Evolutionary conservation across 2,888 invertebrate species (phyloP).

Genomic region (Orthosia gothica): DNA sequence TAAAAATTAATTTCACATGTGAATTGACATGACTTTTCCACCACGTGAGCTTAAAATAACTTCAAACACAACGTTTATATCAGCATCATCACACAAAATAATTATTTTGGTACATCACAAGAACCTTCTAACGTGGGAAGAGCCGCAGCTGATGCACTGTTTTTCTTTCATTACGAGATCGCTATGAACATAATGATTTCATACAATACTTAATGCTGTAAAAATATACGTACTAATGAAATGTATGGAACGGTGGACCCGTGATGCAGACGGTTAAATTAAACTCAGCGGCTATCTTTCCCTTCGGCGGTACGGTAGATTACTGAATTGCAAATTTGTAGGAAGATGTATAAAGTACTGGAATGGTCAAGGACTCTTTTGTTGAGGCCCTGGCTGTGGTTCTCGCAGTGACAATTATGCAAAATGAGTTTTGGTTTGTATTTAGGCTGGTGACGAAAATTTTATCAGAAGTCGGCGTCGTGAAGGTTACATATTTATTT

Average conservation of each 20-base stretch:
- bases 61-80: constrained; percentile 22
- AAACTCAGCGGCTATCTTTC: constrained; percentile 75
- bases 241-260: constrained; percentile 63
- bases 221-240: constrained; percentile 59
- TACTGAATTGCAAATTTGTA: constrained; percentile 82
- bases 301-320: constrained; percentile 76
- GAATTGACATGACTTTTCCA: background rate
- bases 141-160: constrained; percentile 55
- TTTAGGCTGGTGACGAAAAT: background rate
- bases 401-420: background rate
- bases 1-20: no score
- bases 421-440: background rate
- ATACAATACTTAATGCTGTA: constrained; percentile 58
- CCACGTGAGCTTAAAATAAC: constrained; percentile 1
- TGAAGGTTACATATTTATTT: background rate
- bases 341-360: constrained; percentile 63
- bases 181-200: constrained; percentile 51
- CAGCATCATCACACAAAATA: constrained; percentile 19
- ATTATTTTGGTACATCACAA: constrained; percentile 38
- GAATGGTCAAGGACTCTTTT: constrained; percentile 57
- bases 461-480: background rate
- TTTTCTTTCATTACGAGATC: constrained; percentile 54
- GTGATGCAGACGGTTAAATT: constrained; percentile 72
- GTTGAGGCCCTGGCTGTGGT: background rate
- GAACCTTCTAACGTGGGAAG: constrained; percentile 55